phyloP scores from a whole-genome alignment of 2,797 vertebrate species.

The Capromys pilorides region DNA sequence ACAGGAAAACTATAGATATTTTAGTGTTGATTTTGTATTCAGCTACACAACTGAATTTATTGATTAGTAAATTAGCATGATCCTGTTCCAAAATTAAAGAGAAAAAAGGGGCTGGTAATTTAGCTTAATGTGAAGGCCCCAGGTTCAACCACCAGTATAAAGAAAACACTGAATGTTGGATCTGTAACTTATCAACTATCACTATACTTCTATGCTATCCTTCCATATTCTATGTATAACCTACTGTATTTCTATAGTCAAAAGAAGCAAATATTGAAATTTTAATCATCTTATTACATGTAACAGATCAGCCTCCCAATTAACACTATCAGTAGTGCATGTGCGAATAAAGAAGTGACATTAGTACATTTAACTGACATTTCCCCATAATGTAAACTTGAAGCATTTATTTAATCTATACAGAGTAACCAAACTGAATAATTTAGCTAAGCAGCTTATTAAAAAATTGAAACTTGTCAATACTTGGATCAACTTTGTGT shows the following conservation, averaged over 20 bases:
- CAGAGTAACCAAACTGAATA: background rate
- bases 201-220: background rate
- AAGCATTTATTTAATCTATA: constrained; percentile 22
- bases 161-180: background rate
- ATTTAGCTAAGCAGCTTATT: background rate
- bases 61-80: background rate
- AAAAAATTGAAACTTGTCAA: constrained; percentile 23
- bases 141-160: no score
- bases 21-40: background rate
- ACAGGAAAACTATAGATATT: background rate
- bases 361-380: background rate
- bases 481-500: constrained; percentile 11
- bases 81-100: background rate
- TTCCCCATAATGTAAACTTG: background rate
- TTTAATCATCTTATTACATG: background rate
- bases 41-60: background rate
- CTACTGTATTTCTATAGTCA: background rate
- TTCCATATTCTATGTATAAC: background rate
- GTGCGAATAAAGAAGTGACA: background rate
- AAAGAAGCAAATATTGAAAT: constrained; percentile 23
- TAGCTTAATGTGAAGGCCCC: background rate
- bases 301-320: background rate
- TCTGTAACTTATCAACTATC: background rate
- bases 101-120: background rate
- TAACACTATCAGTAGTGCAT: background rate